phyloP scores from a whole-genome alignment of 2,797 vertebrate species.

The Craterocephalus amniculus region DNA sequence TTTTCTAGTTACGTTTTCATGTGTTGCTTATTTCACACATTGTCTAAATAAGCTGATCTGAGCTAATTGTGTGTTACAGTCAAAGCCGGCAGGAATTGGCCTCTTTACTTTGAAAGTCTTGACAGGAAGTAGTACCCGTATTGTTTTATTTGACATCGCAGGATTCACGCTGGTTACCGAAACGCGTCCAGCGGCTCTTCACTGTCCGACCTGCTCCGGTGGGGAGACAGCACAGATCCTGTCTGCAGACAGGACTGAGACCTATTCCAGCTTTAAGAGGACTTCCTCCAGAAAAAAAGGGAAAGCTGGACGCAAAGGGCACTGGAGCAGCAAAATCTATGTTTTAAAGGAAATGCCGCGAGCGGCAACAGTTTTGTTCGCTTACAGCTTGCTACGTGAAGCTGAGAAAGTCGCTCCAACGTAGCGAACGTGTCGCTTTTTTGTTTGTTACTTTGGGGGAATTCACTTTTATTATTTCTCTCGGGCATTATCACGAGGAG shows the following conservation, averaged over 20 bases:
- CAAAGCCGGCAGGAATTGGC: not conserved
- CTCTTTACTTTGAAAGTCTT: slow-evolving; percentile 16
- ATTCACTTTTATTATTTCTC: not conserved
- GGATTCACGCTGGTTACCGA: not conserved
- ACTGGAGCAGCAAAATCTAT: slow-evolving; percentile 18
- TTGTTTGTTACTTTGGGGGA: slow-evolving; percentile 44
- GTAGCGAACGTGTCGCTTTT: slow-evolving; percentile 43
- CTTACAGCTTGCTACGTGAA: not conserved
- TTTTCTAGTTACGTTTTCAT: too few species aligned
- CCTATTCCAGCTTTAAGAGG: slow-evolving; percentile 1
- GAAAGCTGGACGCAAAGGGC: slow-evolving; percentile 27
- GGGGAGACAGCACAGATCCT: slow-evolving; percentile 8
- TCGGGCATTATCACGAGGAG: not conserved
- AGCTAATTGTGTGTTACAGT: not conserved
- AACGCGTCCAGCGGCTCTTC: not conserved
- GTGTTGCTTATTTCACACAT: too few species aligned
- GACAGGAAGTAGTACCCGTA: not conserved
- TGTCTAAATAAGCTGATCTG: too few species aligned
- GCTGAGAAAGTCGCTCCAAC: slow-evolving; percentile 35
- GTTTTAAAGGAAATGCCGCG: slow-evolving; percentile 33
- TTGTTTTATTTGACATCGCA: not conserved
- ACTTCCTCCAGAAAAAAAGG: slow-evolving; percentile 2
- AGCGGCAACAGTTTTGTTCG: slow-evolving; percentile 24
- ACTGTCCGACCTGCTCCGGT: slow-evolving; percentile 24
- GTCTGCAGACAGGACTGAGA: slow-evolving; percentile 18